Base-by-base conservation (phyloP, 2,888 invertebrate genomes). In the Drosophila vallismaia region DNA sequence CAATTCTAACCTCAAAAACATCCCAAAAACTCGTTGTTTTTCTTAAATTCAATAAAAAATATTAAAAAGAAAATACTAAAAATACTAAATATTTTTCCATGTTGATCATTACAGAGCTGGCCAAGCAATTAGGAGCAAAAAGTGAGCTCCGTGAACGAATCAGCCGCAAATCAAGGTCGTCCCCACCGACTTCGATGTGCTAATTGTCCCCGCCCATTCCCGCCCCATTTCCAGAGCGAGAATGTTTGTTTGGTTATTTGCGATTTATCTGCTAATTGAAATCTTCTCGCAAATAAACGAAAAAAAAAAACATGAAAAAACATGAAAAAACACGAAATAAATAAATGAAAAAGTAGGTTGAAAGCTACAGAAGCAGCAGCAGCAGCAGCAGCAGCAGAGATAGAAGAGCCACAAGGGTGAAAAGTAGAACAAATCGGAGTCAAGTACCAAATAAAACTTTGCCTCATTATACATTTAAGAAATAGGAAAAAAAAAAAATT, bases 181-280 rank as follows among this genome's bases (percentile, higher is more conserved):
- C n/a, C 3, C 1, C 26, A 24, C 0, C 26, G 28, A 51, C 45
- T 38, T 38, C 51, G 26, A 63, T 29, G 52, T 64, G 64, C 63
- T 64, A 64, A 64, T 63, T 63, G 45, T 52, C 42, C 14, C 24
- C 31, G 44, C 31, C 19, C 19, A 1, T 19, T 19, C 19, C 19
- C 19, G 19, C 19, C 19, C 19, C 19, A 19, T 19, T 19, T 19
- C 19, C 19, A 19, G 19, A 19, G 19, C 19, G 19, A 19, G 9
- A 54, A 51, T 31, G 19, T 40, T 40, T 59, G 29, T 36, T 63
- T 53, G 24, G 10, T 31, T 60, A 36, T 50, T 60, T 31, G 42
- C 62, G 36, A 50, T 38, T 50, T 51, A 51, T 64, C 63, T 64
- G 64, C 52, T 53, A 64, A 64, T 64, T 64, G 63, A 62, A 64